These are phyloP conservation scores for Empidonax traillii DNA, from an alignment of 2,113 vertebrate genomes.

Conservation along the genomic window DNA sequence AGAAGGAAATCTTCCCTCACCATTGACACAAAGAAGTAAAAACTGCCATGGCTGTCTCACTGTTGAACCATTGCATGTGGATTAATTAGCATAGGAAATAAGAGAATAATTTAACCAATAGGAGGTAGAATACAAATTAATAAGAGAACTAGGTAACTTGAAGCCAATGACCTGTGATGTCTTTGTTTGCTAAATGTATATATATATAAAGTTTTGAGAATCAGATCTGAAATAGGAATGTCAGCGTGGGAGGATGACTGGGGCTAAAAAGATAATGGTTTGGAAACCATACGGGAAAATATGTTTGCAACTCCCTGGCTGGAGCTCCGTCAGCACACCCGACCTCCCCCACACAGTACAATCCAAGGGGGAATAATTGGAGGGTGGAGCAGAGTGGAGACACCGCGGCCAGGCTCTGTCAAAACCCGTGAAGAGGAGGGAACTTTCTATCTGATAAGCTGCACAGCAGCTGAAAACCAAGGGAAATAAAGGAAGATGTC, in stretches of 20 bases:
- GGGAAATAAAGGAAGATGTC: rapidly evolving
- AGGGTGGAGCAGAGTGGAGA: not conserved
- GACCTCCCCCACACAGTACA: not conserved
- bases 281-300: not conserved
- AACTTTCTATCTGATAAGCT: not conserved
- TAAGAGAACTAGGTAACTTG: too few relatives aligned
- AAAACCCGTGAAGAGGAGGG: not conserved
- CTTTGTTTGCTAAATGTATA: not conserved
- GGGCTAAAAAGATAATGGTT: not conserved
- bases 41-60: not conserved
- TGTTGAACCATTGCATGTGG: not conserved
- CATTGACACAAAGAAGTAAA: not conserved
- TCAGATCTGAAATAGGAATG: not conserved
- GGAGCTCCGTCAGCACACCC: not conserved
- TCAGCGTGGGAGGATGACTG: not conserved
- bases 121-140: not conserved
- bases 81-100: not conserved
- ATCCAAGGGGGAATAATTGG: not conserved
- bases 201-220: not conserved
- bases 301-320: not conserved
- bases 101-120: not conserved
- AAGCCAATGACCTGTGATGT: not conserved
- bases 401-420: not conserved
- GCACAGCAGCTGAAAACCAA: not conserved
- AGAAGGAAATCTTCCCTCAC: not conserved